Base-by-base conservation (phyloP, 2,888 invertebrate species). In the Pyrrhia umbra region DNA sequence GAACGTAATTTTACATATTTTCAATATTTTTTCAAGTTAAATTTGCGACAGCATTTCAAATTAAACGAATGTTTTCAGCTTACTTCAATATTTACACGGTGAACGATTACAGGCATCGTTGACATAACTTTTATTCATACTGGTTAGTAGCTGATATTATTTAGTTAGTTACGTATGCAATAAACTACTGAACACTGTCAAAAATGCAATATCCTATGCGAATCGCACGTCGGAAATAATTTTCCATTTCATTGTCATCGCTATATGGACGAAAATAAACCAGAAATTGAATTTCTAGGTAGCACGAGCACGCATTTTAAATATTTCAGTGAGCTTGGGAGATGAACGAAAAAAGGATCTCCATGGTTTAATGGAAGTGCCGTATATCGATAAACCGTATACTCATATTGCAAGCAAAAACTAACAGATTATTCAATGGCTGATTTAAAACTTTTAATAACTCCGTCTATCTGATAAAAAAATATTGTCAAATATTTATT, bases 201-300 rank as follows among this genome's bases (percentile, higher is more conserved):
- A 40, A 59, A 58, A 71, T 42, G 23, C 23, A 51, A 50, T 39
- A 49, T 45, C 47, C 18, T 16, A 40, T 6, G 9, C 4, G 2
- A 43, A 43, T 21, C 8, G 34, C 15, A 16, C 9, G n/a, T 21
- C 34, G 34, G 23, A 66, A 66, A 46, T 43, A 45, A 43, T 57
- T 62, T 68, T 62, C 34, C 20, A 57, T 54, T 52, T 40, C 47
- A 40, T 42, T 61, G 60, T 68, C 68, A 56, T 40, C 43, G 49
- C 56, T 57, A n/a, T 21, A 20, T 21, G 42, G 30, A 68, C 30
- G 18, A 34, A 62, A 61, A 60, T 54, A 13, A 52, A 56, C 39
- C 16, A 54, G 43, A 50, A 63, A 68, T 74, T 63, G 54, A 45
- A 68, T 58, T 74, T 66, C 30, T 43, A 62, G 51, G 57, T 39